Conservation (phyloP, 2,888 invertebrate species). For the Mesorhabditis spiculigera region DNA sequence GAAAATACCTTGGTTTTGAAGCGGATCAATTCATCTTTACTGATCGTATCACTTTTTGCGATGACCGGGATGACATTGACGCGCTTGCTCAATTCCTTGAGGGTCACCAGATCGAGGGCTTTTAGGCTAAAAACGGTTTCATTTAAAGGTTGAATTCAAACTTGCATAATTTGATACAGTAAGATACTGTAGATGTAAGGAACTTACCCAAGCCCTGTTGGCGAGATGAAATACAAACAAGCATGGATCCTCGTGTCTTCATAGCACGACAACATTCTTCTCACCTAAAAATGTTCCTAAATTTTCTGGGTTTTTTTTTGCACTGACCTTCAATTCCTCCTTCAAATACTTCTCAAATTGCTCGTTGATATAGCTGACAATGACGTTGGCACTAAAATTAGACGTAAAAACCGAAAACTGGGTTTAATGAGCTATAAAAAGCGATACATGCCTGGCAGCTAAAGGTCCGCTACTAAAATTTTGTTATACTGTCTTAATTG, state of each 20-base stretch:
- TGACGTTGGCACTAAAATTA: slow-evolving; percentile 80
- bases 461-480: background rate
- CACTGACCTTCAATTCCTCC: slow-evolving; percentile 93
- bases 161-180: background rate
- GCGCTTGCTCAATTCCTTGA: slow-evolving; percentile 97
- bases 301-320: slow-evolving; percentile 54
- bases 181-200: background rate
- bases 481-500: background rate
- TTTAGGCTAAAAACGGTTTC: slow-evolving; percentile 73
- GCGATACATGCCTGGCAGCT: too few species aligned
- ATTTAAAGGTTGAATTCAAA: background rate
- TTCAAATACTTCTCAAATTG: slow-evolving; percentile 90
- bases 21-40: slow-evolving; percentile 91
- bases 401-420: background rate
- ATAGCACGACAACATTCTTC: slow-evolving; percentile 78
- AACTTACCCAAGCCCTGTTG: slow-evolving; percentile 79
- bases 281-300: slow-evolving; percentile 16
- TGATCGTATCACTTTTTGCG: slow-evolving; percentile 97
- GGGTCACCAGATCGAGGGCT: slow-evolving; percentile 94
- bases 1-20: slow-evolving; percentile 73
- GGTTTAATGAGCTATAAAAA: background rate
- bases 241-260: slow-evolving; percentile 93
- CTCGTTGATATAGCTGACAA: slow-evolving; percentile 94
- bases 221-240: slow-evolving; percentile 97
- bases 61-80: slow-evolving; percentile 98